Conservation (phyloP, 2,888 invertebrate genomes). For the Eilema depressum region DNA sequence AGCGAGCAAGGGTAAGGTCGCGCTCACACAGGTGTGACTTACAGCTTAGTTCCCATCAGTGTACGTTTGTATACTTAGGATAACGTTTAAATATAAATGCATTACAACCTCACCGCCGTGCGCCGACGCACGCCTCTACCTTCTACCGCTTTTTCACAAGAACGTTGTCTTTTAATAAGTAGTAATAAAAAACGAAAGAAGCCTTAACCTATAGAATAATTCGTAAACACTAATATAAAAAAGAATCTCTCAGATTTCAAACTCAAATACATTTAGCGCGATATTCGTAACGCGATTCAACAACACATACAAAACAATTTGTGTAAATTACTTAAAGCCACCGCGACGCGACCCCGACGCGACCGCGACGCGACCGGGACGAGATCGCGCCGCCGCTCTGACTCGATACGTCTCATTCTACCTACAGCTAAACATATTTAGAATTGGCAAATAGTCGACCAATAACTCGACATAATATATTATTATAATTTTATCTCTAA, state of each 20-base stretch:
- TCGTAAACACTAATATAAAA: conserved; percentile 51
- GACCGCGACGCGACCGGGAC: too few relatives aligned
- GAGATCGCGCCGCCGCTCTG: too few relatives aligned
- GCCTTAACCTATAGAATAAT: conserved; percentile 34
- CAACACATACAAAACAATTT: conserved; percentile 51
- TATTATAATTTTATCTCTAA: background rate
- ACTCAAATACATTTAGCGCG: conserved; percentile 68
- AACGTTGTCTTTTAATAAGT: conserved; percentile 31
- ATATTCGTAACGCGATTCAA: conserved; percentile 54
- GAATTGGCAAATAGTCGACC: conserved; percentile 10
- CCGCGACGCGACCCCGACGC: conserved; percentile 43
- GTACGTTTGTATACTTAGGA: conserved; percentile 35
- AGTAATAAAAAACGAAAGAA: conserved; percentile 51
- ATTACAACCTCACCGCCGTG: conserved; percentile 65
- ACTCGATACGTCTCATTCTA: conserved; percentile 29
- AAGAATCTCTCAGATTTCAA: conserved; percentile 68
- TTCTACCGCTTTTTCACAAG: conserved; percentile 41
- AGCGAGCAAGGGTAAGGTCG: background rate
- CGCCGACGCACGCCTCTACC: conserved; percentile 45
- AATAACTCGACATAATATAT: conserved; percentile 46
- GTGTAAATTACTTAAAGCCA: conserved; percentile 64
- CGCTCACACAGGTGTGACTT: background rate
- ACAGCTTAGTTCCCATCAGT: background rate
- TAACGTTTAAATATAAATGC: conserved; percentile 73
- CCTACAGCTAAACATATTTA: conserved; percentile 17